phyloP scores from a whole-genome alignment of 2,888 invertebrate species.

The Apodemia zela region DNA sequence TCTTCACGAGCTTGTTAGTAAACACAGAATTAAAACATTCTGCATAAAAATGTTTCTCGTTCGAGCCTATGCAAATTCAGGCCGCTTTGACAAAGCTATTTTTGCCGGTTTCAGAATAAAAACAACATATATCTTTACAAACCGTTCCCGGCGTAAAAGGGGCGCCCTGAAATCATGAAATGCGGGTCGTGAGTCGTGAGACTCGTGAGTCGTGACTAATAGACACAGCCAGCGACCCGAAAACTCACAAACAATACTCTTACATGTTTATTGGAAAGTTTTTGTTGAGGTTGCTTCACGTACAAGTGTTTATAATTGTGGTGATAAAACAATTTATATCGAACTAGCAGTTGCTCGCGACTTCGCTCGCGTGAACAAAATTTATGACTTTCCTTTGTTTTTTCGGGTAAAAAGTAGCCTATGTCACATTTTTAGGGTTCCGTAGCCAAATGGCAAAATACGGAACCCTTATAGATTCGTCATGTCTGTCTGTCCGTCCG shows the following conservation, averaged over 20 bases:
- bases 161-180: neutral
- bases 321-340: neutral
- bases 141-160: neutral
- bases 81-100: neutral
- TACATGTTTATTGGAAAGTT: neutral
- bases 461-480: no score
- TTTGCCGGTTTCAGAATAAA: neutral
- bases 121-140: neutral
- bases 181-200: neutral
- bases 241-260: neutral
- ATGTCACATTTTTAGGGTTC: no score
- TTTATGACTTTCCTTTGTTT: no score
- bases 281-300: neutral
- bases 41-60: neutral
- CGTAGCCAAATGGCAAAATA: no score
- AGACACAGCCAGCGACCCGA: slow-evolving; percentile 2
- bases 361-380: no score
- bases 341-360: no score
- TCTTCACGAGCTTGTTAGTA: neutral
- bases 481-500: no score
- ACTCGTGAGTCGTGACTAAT: slow-evolving; percentile 7
- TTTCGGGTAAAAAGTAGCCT: no score
- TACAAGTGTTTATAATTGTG: neutral
- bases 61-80: neutral
- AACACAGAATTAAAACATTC: neutral